A percentile compares a stretch with the other conserved stretches of the same genome.
phyloP scores from a whole-genome alignment of 2,113 vertebrate species.

The Corythaixoides concolor region DNA sequence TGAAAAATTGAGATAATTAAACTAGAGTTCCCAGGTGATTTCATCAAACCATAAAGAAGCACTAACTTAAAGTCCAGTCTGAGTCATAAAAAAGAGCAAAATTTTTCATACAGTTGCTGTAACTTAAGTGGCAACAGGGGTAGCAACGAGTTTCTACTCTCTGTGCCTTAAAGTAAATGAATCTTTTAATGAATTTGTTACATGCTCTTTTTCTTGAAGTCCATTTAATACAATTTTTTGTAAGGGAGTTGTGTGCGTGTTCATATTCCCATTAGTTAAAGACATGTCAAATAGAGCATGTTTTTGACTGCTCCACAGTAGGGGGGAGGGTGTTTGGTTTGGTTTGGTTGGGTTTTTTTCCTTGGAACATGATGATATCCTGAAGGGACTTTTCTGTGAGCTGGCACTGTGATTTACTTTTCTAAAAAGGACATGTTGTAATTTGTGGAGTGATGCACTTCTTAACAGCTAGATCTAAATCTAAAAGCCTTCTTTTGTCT shows the following conservation, averaged over 20 bases:
- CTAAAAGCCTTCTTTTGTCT: background rate
- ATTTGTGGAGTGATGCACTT: background rate
- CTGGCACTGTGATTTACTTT: background rate
- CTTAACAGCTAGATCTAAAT: background rate
- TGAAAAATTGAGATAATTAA: background rate
- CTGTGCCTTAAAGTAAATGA: background rate
- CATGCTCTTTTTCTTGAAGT: background rate
- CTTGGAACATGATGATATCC: background rate
- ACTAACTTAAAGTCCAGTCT: background rate
- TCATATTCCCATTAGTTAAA: background rate
- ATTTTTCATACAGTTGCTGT: background rate
- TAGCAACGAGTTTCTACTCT: background rate
- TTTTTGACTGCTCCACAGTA: background rate
- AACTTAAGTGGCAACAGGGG: too few species aligned
- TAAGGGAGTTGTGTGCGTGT: background rate
- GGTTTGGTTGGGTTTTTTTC: background rate
- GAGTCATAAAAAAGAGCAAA: background rate
- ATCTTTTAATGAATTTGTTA: background rate
- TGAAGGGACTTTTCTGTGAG: background rate
- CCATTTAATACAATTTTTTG: background rate
- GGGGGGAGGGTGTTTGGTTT: background rate
- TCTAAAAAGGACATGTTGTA: background rate
- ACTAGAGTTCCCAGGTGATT: background rate
- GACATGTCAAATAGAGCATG: rapidly evolving
- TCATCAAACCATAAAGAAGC: background rate